Percentiles rank a stretch among this genome's conserved stretches.
Conservation (phyloP, 2,888 invertebrate species). For the Lasioglossum lativentre region DNA sequence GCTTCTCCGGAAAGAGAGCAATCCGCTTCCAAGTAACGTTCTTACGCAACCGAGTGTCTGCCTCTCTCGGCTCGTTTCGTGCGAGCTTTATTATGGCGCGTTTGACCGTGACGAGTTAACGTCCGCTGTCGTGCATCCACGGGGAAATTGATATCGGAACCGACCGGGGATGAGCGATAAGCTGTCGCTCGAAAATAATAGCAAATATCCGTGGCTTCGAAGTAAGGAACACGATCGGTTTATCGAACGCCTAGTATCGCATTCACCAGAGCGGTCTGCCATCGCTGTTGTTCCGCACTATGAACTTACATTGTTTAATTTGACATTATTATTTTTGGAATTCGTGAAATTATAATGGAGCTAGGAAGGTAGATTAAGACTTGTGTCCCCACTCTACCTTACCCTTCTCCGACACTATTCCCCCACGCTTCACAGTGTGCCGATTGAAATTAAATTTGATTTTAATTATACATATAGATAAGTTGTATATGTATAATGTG, state of each 20-base stretch:
- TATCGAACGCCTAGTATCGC: slow-evolving; percentile 20
- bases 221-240: neutral
- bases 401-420: too few species aligned
- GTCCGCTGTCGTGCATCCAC: neutral
- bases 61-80: neutral
- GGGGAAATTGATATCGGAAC: slow-evolving; percentile 8
- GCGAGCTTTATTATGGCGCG: slow-evolving; percentile 6
- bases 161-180: neutral
- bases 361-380: too few species aligned
- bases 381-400: too few species aligned
- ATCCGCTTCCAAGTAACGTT: slow-evolving; percentile 11
- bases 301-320: too few species aligned
- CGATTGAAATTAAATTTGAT: too few species aligned
- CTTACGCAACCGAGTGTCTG: slow-evolving; percentile 30
- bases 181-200: neutral
- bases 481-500: too few species aligned
- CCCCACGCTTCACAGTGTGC: too few species aligned
- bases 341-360: too few species aligned
- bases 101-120: neutral
- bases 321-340: too few species aligned
- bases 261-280: too few species aligned
- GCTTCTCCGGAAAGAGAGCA: slow-evolving; percentile 8
- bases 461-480: too few species aligned
- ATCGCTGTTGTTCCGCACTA: too few species aligned
- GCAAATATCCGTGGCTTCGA: neutral